Base-by-base conservation (phyloP, 92 coral and sea anemone genomes). In the Heliopora coerulea region DNA sequence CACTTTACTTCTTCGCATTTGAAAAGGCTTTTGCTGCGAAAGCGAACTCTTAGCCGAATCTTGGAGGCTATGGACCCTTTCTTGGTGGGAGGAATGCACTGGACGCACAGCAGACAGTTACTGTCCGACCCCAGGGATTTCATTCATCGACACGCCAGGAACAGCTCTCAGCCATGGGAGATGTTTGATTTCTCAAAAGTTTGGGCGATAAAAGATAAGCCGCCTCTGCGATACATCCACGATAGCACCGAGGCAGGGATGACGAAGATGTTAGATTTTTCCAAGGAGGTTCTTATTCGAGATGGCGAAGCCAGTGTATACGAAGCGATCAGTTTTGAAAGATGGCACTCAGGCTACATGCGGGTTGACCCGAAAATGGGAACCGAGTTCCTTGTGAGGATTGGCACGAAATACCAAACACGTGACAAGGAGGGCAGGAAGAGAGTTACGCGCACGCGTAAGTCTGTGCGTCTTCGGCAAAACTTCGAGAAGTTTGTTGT, bases 141-240 rank as follows among this genome's bases (percentile, higher is more conserved):
- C n/a, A 7, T 2, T 8, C 52, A 46, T 8, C 2, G 10, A n/a
- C 15, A 8, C 15, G n/a, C 52, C n/a, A 46, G 52, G n/a, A 70
- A 70, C 41, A 50, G 49, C 20, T 70, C 77, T 31, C 77, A 50
- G 19, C 77, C 77, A 10, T 70, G 77, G 77, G 77, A 70, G 17
- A 49, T 63, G 8, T 54, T 70, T 12, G 63, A 70, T 41, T 70
- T 70, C 41, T 70, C 63, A 7, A 70, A 70, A 50, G 63, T 70
- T 75, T 95, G 96, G 49, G 96, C 87, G 34, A 77, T 87, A 27
- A 70, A 35, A 18, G 89, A 90, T 41, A 96, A 90, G 65, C 96
- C 96, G 48, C 99, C 99, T 3, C 88, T 90, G 54, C 88, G 96
- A 4, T 96, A 96, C 34, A 95, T 95, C 88, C 86, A 92, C 14